Percentiles rank a stretch among this genome's conserved stretches.
phyloP scores from a whole-genome alignment of 2,113 vertebrate species.

The Carlito syrichta region DNA sequence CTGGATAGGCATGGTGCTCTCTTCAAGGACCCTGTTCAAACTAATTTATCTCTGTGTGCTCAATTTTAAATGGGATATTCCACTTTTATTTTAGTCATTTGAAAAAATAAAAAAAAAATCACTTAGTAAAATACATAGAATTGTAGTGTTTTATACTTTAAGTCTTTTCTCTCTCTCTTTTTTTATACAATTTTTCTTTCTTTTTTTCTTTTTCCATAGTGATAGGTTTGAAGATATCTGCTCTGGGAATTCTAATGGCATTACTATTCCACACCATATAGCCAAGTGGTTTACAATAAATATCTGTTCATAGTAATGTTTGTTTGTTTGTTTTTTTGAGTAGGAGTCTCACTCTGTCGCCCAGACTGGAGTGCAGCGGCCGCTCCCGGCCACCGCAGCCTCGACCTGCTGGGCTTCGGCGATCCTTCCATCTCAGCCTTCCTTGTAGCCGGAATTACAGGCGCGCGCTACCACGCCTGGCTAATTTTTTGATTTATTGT shows the following conservation, averaged over 20 bases:
- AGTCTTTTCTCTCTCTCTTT: accelerated
- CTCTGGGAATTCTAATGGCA: background rate
- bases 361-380: too few relatives aligned
- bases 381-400: too few relatives aligned
- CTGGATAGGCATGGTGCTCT: background rate
- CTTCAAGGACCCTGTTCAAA: background rate
- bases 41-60: background rate
- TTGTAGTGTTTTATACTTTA: background rate
- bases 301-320: background rate
- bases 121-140: background rate
- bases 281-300: background rate
- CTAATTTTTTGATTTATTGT: too few relatives aligned
- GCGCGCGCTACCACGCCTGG: too few relatives aligned
- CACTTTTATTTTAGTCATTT: background rate
- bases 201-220: background rate
- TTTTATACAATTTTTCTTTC: accelerated
- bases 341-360: too few relatives aligned
- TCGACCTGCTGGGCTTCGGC: too few relatives aligned
- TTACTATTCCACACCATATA: background rate
- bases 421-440: too few relatives aligned
- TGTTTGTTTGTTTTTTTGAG: too few relatives aligned
- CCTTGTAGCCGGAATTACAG: too few relatives aligned
- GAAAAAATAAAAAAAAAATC: background rate
- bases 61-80: background rate
- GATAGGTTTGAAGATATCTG: background rate